Percentiles rank a stretch among this genome's conserved stretches.
These are phyloP conservation scores for Gasterosteus nipponicus DNA, from an alignment of 2,113 vertebrate species.

Conservation along the genomic window DNA sequence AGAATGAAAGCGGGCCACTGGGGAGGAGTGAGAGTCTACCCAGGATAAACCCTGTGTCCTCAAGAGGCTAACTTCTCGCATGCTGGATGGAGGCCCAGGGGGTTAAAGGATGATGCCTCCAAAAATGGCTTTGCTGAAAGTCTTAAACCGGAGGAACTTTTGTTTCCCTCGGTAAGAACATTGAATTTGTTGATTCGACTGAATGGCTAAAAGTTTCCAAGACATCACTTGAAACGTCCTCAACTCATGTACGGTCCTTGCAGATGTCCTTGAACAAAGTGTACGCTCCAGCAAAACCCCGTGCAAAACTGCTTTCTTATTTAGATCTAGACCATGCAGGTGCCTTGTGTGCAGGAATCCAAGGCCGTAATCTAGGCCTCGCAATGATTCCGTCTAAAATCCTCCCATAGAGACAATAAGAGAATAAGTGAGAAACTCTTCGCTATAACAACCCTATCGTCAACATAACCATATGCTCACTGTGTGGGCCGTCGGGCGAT, in stretches of 20 bases:
- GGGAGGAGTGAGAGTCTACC: conserved; percentile 63
- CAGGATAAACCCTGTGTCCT: conserved; percentile 76
- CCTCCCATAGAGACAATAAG: conserved; percentile 19
- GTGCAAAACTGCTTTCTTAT: conserved; percentile 6
- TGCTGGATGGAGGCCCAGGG: conserved; percentile 38
- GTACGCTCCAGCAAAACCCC: not conserved
- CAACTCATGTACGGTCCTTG: not conserved
- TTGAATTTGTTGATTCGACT: not conserved
- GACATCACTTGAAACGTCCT: not conserved
- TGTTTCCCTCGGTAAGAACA: conserved; percentile 20
- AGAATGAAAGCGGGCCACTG: conserved; percentile 54
- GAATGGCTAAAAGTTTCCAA: not conserved
- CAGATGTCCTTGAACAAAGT: conserved; percentile 11
- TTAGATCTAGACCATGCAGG: conserved; percentile 17
- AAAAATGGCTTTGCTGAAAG: conserved; percentile 27
- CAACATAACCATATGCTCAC: conserved; percentile 64
- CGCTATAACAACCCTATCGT: conserved; percentile 50
- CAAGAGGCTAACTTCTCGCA: conserved; percentile 51
- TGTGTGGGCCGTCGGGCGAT: conserved; percentile 40
- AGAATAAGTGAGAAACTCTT: conserved; percentile 40
- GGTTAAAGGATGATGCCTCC: conserved; percentile 43
- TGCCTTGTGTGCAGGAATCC: conserved; percentile 17
- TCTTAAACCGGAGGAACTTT: conserved; percentile 6
- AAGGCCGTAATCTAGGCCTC: conserved; percentile 34
- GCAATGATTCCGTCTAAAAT: conserved; percentile 30